A percentile compares a stretch with the other conserved stretches of the same genome.
These are phyloP conservation scores for Troides oblongomaculatus DNA, from an alignment of 2,888 invertebrate species.

Conservation along the genomic window DNA sequence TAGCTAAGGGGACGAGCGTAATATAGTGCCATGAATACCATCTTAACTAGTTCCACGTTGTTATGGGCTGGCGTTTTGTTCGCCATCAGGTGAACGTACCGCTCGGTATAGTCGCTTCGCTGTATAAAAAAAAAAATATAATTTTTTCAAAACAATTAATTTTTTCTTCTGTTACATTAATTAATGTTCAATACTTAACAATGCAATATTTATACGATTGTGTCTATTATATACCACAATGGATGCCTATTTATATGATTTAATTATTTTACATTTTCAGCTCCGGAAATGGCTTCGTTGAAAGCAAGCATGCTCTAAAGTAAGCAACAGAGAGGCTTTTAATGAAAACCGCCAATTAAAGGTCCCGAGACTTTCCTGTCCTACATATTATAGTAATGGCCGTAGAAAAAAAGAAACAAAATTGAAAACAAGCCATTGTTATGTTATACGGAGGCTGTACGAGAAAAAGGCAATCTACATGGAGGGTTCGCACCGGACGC, in stretches of 20 bases:
- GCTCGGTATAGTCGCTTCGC: no score
- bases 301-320: not conserved
- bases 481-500: constrained; percentile 76
- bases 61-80: no score
- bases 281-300: constrained; percentile 4
- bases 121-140: no score
- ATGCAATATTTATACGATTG: no score
- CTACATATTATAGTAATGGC: constrained; percentile 41
- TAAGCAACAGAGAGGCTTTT: not conserved
- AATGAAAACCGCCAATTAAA: constrained; percentile 31
- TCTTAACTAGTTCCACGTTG: no score
- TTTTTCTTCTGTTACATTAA: no score
- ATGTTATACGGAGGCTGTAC: constrained; percentile 75
- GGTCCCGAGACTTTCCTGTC: constrained; percentile 20
- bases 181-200: not conserved
- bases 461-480: constrained; percentile 79
- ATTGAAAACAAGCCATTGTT: constrained; percentile 79
- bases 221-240: not conserved
- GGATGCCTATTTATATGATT: not conserved
- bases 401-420: constrained; percentile 54
- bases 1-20: no score
- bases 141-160: no score
- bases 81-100: no score
- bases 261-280: constrained; percentile 2
- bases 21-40: no score